Percentiles rank a stretch among this genome's conserved stretches.
These are phyloP conservation scores for Tetropium fuscum DNA, from an alignment of 2,888 invertebrate genomes.

Conservation along the genomic window DNA sequence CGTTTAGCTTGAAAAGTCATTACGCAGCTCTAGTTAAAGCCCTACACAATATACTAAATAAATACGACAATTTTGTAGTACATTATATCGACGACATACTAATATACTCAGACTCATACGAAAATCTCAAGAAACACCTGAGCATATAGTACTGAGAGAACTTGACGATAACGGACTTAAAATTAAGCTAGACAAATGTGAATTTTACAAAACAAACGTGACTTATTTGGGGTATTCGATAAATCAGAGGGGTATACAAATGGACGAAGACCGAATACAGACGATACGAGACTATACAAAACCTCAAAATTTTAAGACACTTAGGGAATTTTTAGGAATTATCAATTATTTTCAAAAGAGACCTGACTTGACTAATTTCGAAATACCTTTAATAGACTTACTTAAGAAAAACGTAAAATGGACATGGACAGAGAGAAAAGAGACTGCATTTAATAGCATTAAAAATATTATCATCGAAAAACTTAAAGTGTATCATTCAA, in stretches of 20 bases:
- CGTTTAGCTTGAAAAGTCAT: conserved; percentile 7
- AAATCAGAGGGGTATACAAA: conserved; percentile 4
- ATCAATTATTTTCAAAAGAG: conserved; percentile 23
- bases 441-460: conserved; percentile 13
- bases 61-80: conserved; percentile 5
- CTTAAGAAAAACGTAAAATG: conserved; percentile 17
- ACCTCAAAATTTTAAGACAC: conserved; percentile 17
- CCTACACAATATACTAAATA: conserved; percentile 6
- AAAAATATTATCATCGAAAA: conserved; percentile 14
- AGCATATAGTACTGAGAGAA: conserved; percentile 1
- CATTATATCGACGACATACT: conserved; percentile 22
- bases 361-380: conserved; percentile 8
- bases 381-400: conserved; percentile 15
- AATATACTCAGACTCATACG: conserved; percentile 14
- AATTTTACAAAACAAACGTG: conserved; percentile 16
- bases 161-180: conserved; percentile 20
- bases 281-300: conserved; percentile 15
- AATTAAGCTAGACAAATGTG: conserved; percentile 17
- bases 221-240: conserved; percentile 19
- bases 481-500: conserved; percentile 16
- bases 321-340: conserved; percentile 26
- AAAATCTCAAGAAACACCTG: background rate
- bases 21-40: background rate
- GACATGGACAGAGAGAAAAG: conserved; percentile 12
- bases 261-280: conserved; percentile 16